A percentile compares a stretch with the other conserved stretches of the same genome.
Evolutionary conservation across 2,797 vertebrate genomes (phyloP).

Genomic region (Cryptoblepharus egeriae): DNA sequence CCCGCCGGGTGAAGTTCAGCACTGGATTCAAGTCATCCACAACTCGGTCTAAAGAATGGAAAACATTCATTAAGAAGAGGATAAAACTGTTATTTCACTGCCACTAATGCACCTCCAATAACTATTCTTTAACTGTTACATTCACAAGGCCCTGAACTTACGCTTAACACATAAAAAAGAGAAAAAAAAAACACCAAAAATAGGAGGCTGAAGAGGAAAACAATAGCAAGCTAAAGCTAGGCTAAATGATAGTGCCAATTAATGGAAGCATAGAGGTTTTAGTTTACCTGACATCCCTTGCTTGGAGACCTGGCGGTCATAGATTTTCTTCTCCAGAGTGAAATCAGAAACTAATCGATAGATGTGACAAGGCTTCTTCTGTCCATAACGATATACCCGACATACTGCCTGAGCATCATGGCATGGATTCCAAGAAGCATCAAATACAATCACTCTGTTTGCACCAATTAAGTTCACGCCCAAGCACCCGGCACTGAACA

Average conservation of each 20-base stretch:
- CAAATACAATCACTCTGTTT: conserved; percentile 96
- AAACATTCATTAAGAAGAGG: neutral
- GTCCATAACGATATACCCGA: conserved; percentile 95
- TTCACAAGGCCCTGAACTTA: neutral
- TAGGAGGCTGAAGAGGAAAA: neutral
- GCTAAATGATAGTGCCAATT: neutral
- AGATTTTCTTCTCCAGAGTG: conserved; percentile 98
- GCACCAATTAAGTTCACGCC: conserved; percentile 98
- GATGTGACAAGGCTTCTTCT: conserved; percentile 95
- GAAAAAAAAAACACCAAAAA: neutral
- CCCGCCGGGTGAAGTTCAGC: conserved; percentile 94
- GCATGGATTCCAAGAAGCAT: conserved; percentile 98
- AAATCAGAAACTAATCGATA: conserved; percentile 97
- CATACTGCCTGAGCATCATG: conserved; percentile 98
- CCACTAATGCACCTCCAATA: neutral
- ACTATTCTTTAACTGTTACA: conserved; percentile 1
- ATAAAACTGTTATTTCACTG: neutral
- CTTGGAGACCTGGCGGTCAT: conserved; percentile 97
- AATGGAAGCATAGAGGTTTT: neutral
- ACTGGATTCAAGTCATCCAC: conserved; percentile 98
- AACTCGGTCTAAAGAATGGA: conserved; percentile 87
- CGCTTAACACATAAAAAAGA: conserved; percentile 16
- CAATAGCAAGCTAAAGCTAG: neutral
- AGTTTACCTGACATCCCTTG: conserved; percentile 96
- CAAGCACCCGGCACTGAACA: conserved; percentile 92